Evolutionary conservation across 2,888 invertebrate species (phyloP).

Genomic region (Chloroclysta siterata): DNA sequence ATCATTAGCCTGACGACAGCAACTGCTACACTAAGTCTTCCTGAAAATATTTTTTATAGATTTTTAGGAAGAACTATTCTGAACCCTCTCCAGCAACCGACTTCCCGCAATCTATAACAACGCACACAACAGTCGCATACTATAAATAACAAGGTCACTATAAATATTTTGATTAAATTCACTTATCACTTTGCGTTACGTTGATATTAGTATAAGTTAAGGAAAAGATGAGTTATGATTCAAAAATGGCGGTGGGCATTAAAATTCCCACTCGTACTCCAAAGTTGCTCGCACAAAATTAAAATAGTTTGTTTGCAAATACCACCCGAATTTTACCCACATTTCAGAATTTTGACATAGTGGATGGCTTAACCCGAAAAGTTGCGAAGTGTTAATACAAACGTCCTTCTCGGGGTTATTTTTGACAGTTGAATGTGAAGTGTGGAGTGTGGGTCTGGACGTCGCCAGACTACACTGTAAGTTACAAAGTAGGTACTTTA

Average conservation of each 20-base stretch:
- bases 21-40: too few relatives aligned
- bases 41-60: too few relatives aligned
- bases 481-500: background rate
- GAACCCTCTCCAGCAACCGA: too few relatives aligned
- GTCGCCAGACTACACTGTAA: background rate
- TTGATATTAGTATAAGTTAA: too few relatives aligned
- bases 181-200: too few relatives aligned
- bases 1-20: too few relatives aligned
- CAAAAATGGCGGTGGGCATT: constrained; percentile 7
- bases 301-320: constrained; percentile 33
- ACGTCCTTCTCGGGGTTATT: constrained; percentile 17
- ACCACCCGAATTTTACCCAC: constrained; percentile 22
- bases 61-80: too few relatives aligned
- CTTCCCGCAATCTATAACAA: too few relatives aligned
- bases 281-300: constrained; percentile 30
- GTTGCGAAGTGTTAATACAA: constrained; percentile 24
- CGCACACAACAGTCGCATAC: too few relatives aligned
- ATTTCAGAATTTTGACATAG: constrained; percentile 22
- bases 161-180: too few relatives aligned
- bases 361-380: constrained; percentile 25
- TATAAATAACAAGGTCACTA: too few relatives aligned
- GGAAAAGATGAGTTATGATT: constrained; percentile 17
- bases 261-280: constrained; percentile 7
- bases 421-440: constrained; percentile 22
- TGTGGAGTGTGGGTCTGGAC: background rate